Evolutionary conservation across 2,113 vertebrate species (phyloP).

Genomic region (Hyaena hyaena): DNA sequence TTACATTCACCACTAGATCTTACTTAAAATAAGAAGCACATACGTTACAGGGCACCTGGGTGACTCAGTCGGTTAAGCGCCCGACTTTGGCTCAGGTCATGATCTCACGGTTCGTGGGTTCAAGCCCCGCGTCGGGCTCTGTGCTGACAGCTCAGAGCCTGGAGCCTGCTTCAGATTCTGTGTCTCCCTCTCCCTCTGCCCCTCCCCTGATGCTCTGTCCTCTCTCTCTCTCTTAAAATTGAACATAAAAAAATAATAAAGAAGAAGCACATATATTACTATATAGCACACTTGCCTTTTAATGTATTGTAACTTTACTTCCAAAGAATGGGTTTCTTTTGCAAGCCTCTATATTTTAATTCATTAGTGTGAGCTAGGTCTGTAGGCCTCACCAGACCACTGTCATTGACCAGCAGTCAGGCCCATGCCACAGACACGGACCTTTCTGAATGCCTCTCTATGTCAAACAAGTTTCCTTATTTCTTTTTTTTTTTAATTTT

Average conservation of each 20-base stretch:
- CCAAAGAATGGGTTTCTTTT: not conserved
- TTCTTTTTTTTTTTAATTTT: not conserved
- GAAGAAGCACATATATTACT: too few relatives aligned
- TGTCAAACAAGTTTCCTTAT: not conserved
- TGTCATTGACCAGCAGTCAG: not conserved
- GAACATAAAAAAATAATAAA: too few relatives aligned
- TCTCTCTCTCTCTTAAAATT: too few relatives aligned
- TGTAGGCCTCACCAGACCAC: not conserved
- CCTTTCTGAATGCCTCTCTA: rapidly evolving
- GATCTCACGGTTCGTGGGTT: too few relatives aligned
- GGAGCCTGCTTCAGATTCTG: too few relatives aligned
- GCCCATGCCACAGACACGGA: rapidly evolving
- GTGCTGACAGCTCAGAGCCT: too few relatives aligned
- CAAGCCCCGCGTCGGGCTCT: too few relatives aligned
- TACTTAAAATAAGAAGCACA: not conserved
- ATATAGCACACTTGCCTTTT: not conserved
- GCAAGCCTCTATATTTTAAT: not conserved
- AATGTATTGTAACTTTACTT: not conserved
- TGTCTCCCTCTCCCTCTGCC: too few relatives aligned
- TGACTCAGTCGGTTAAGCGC: too few relatives aligned
- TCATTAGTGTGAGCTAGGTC: not conserved
- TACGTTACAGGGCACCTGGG: too few relatives aligned
- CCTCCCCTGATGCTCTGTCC: too few relatives aligned
- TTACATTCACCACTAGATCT: not conserved
- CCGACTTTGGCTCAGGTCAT: too few relatives aligned